Evolutionary conservation across 2,888 invertebrate genomes (phyloP).

Genomic region (Fissipunctia ypsillon): DNA sequence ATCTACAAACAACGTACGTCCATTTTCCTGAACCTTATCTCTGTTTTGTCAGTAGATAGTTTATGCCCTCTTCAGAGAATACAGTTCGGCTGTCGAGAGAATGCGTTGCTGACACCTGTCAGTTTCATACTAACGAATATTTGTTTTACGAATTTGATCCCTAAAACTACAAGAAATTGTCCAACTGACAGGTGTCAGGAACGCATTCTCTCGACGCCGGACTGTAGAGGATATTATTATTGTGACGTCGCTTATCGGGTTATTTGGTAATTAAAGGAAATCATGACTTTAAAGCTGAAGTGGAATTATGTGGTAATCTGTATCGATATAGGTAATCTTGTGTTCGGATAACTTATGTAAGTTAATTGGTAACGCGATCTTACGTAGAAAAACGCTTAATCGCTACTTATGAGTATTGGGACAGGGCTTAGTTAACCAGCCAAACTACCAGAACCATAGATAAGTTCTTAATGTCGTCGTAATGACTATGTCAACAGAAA

Average conservation of each 20-base stretch:
- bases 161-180: no score
- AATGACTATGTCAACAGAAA: not conserved
- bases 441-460: no score
- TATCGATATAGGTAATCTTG: constrained; percentile 30
- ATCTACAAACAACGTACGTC: constrained; percentile 46
- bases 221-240: constrained; percentile 47
- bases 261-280: constrained; percentile 40
- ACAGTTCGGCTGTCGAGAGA: no score
- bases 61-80: constrained; percentile 54
- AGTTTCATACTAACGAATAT: no score
- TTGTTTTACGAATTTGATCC: no score
- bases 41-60: constrained; percentile 44
- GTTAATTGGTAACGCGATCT: not conserved
- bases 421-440: no score
- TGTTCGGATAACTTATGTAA: constrained; percentile 18
- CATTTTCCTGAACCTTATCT: constrained; percentile 56
- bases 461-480: not conserved
- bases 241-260: constrained; percentile 46
- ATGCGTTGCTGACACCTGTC: no score
- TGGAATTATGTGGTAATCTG: constrained; percentile 26
- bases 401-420: no score
- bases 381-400: constrained; percentile 6
- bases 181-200: no score
- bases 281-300: constrained; percentile 35
- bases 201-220: no score